phyloP scores from a whole-genome alignment of 2,888 invertebrate species.

The Pseudanteris insignis region DNA sequence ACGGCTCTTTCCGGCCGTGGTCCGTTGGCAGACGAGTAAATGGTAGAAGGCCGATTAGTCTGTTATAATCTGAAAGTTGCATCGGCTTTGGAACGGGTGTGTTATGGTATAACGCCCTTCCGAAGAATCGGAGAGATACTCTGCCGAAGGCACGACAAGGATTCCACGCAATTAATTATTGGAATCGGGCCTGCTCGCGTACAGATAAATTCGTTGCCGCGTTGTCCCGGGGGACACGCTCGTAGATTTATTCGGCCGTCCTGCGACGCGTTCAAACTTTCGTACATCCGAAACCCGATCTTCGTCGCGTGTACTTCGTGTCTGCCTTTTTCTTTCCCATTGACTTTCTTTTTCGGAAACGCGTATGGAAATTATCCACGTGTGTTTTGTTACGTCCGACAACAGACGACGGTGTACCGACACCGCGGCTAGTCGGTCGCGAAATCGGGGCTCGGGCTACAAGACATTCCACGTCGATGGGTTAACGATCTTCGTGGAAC shows the following conservation, averaged over 20 bases:
- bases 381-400: conserved; percentile 5
- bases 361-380: conserved; percentile 29
- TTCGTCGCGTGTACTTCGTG: conserved; percentile 37
- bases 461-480: no score
- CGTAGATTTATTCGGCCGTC: conserved; percentile 47
- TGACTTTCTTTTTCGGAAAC: conserved; percentile 7
- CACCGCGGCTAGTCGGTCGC: background rate
- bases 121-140: conserved; percentile 39
- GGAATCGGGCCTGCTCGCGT: conserved; percentile 50
- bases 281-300: conserved; percentile 39
- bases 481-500: no score
- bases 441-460: background rate
- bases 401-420: background rate
- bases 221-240: conserved; percentile 39
- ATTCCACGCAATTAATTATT: conserved; percentile 58
- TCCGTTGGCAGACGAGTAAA: no score
- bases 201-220: conserved; percentile 55
- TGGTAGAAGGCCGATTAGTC: no score
- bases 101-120: no score
- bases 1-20: no score
- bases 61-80: no score
- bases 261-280: conserved; percentile 25
- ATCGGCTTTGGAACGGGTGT: no score
- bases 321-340: conserved; percentile 27
- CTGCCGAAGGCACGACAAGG: conserved; percentile 35